Percentiles rank a stretch among this genome's conserved stretches.
phyloP scores from a whole-genome alignment of 2,797 vertebrate species.

The Lophotriccus pileatus region DNA sequence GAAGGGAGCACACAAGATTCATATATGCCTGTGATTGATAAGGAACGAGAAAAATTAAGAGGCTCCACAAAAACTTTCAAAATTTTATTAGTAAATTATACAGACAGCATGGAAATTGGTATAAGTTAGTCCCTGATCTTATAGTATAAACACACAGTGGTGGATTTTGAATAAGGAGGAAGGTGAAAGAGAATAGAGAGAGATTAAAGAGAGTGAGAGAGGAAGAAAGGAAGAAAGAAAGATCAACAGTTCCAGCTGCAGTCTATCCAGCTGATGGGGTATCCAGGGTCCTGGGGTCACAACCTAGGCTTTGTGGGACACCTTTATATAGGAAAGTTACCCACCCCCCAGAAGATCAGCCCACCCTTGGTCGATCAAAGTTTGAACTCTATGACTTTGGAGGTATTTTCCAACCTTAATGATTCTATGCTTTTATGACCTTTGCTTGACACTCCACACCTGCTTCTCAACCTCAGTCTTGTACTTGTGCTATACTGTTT shows the following conservation, averaged over 20 bases:
- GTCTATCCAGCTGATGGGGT: neutral
- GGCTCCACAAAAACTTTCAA: too few species aligned
- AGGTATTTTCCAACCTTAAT: neutral
- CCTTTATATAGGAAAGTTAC: neutral
- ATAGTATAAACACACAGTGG: neutral
- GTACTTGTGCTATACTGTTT: too few species aligned
- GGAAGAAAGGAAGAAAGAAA: neutral
- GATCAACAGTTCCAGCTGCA: neutral
- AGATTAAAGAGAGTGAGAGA: neutral
- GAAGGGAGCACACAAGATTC: neutral
- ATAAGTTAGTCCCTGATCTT: neutral
- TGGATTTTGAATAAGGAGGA: neutral
- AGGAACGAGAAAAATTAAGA: neutral
- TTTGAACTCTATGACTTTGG: neutral
- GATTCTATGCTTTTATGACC: neutral
- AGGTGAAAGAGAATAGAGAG: neutral
- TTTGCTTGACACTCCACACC: neutral
- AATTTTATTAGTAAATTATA: neutral
- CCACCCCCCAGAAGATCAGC: neutral
- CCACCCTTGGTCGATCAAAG: neutral
- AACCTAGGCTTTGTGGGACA: accelerated
- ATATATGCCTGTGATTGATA: accelerated
- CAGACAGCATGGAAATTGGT: neutral
- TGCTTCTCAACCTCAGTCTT: neutral
- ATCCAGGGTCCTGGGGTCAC: neutral